Evolutionary conservation across 53 echinoderm and acorn worm genomes (phyloP), one percentile per base, ranked within the genome.

Genomic region (Apostichopus leukothele): DNA sequence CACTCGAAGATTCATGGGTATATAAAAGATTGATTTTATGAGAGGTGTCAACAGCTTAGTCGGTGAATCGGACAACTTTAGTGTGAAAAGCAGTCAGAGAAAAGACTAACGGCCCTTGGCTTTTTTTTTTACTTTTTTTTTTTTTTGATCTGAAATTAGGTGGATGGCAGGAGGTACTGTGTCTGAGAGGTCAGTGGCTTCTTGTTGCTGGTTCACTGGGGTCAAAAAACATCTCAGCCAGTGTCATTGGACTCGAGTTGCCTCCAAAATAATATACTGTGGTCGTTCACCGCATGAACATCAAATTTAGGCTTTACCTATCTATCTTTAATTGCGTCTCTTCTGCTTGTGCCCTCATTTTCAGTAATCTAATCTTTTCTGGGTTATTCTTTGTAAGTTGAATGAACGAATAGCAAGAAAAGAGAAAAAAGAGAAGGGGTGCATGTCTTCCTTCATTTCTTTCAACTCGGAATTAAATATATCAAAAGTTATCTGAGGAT

Each of bases 351-450:
- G 80, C 51, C 80, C 80, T 80, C 80, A 80, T 80, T 80, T 78
- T 59, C 22, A 21, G 80, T 80, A 80, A 80, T 80, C 59, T 59
- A 80, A 80, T 80, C 80, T 80, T 80, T 80, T 80, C 80, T 80
- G 80, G 80, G 80, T 80, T 80, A 80, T 80, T 80, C 80, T 80
- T 80, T 54, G 80, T 80, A n/a, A 80, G 80, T 80, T 80, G 80
- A 80, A 80, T 21, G 53, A 59, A 80, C 53, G 80, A 53, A 53
- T 53, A 80, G 18, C 7, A 57, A 57, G 10, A 57, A 57, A 10
- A 57, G n/a, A 57, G 10, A 57, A 57, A 4, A 57, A 71, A 18
- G 71, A 71, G 18, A 71, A 18, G 18, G 18, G 18, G 71, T 14
- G 71, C 71, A 71, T 71, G 71, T 71, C 71, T 71, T 71, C 18